Base-by-base conservation (phyloP, 2,113 vertebrate species). In the Taurulus bubalis region DNA sequence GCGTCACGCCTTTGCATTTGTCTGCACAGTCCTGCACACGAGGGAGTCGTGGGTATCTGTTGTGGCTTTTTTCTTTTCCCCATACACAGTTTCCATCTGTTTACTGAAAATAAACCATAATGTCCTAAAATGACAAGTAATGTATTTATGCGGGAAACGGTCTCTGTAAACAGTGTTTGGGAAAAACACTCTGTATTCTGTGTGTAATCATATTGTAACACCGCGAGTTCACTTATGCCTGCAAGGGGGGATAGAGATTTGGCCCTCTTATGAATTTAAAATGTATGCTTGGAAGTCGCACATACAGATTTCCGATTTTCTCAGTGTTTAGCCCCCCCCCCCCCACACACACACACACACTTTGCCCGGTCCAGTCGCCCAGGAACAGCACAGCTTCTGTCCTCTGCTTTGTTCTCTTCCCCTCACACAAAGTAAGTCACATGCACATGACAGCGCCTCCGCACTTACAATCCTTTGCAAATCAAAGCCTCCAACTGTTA, bases 131-230 rank as follows among this genome's bases (percentile, higher is more conserved):
- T 81, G 74, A 51, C 30, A 16, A 73, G 69, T 80, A 80, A 86
- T 83, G 79, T 51, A 78, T 90, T 84, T 82, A 79, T 83, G 74
- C 74, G 73, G 76, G 62, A 82, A 89, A 79, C 70, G 1, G 72
- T 78, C 72, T 82, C 28, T 0, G 60, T 62, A 82, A 84, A 84
- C 75, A 74, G 32, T 70, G 59, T 82, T 85, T 82, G 45, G 72
- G 0, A 53, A 66, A 78, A 62, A 58, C 24, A 74, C 30, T 80
- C 80, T 15, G 22, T 73, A 73, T 42, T 81, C 32, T 58, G 26
- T 55, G 55, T 64, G 47, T 87, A 84, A 85, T 77, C 58, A 85
- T 68, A 86, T 78, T 24, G 69, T 71, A 80, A 40, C 68, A 73
- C 60, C 0, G 6, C 82, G 55, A 72, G 36, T 77, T 83, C 74